These are phyloP conservation scores for Thereva unica DNA, from an alignment of 2,888 invertebrate species.

Conservation along the genomic window DNA sequence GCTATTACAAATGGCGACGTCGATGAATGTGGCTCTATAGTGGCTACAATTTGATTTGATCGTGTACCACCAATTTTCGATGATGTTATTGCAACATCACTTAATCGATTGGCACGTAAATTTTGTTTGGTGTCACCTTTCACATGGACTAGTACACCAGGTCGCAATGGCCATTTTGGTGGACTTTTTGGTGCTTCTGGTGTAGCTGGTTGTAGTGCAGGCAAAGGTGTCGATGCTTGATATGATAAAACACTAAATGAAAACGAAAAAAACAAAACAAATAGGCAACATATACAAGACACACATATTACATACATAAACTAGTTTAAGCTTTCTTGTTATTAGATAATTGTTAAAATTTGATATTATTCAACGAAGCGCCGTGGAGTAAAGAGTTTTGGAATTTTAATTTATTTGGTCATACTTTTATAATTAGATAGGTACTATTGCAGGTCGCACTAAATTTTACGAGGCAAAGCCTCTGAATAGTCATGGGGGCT, in stretches of 20 bases:
- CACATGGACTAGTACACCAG: conserved; percentile 85
- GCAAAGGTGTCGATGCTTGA: conserved; percentile 45
- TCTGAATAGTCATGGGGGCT: no score
- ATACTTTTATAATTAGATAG: no score
- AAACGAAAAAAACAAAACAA: no score
- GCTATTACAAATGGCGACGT: conserved; percentile 2
- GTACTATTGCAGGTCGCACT: no score
- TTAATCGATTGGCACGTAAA: conserved; percentile 61
- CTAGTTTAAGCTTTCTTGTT: not conserved
- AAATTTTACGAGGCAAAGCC: no score
- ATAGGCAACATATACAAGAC: conserved; percentile 15
- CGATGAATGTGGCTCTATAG: conserved; percentile 48
- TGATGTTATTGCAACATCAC: not conserved
- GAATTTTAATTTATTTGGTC: no score
- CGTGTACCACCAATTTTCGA: conserved; percentile 15
- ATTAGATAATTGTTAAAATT: no score
- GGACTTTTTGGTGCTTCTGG: conserved; percentile 56
- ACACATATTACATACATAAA: not conserved
- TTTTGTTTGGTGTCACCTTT: conserved; percentile 75
- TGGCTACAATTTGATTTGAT: conserved; percentile 30
- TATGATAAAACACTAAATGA: conserved; percentile 48
- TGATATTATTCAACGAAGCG: no score
- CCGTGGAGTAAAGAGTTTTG: no score
- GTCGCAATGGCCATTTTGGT: conserved; percentile 80
- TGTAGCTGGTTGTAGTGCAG: conserved; percentile 40